Evolutionary conservation across 30 jellyfish, hydroid and myxozoan species (phyloP), one percentile per base, ranked within the genome.

Genomic region (Aurelia aurita): DNA sequence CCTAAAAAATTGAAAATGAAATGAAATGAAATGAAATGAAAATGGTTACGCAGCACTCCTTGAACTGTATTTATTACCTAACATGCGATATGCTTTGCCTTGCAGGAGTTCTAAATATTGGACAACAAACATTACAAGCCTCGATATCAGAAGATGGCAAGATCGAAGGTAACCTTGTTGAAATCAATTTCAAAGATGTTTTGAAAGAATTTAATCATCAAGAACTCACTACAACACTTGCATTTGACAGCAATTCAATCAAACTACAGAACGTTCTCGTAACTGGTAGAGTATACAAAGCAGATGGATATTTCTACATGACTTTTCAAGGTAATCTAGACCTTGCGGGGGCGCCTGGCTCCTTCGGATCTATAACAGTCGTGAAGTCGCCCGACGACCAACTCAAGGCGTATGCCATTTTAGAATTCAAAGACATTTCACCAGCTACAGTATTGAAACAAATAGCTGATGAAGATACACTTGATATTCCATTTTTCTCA

Each of bases 401-500:
- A 29, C 69, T 88, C 7, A 73, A 79, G 54, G 69, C 84, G 28
- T 90, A 65, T 57, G 89, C 96, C 10, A 81, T 95, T 14, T 29
- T 95, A 69, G 97, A 89, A 20, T 78, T 95, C 69, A 84, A 79
- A 60, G 60, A 95, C 26, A 59, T 59, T 32, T 69, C 90, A 22
- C 99, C 99, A 9, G 94, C 88, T 16, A 46, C 69, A 25, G 87
- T 95, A 10, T 71, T 95, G 66, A 82, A 86, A 31, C 79, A 79
- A 65, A 60, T 95, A 8, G 60, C 86, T 75, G 89, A 86, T 69
- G 87, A 95, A 16, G 91, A 82, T 60, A 85, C 98, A 5, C 62
- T 79, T 22, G 83, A 74, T 60, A 71, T 90, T 46, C 99, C 97
- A 13, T 95, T 95, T 59, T 59, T 95, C 46, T 74, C 97, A 32